Evolutionary conservation across 2,888 invertebrate species (phyloP), one percentile per base, ranked within the genome.

Genomic region (Malachius bipustulatus): DNA sequence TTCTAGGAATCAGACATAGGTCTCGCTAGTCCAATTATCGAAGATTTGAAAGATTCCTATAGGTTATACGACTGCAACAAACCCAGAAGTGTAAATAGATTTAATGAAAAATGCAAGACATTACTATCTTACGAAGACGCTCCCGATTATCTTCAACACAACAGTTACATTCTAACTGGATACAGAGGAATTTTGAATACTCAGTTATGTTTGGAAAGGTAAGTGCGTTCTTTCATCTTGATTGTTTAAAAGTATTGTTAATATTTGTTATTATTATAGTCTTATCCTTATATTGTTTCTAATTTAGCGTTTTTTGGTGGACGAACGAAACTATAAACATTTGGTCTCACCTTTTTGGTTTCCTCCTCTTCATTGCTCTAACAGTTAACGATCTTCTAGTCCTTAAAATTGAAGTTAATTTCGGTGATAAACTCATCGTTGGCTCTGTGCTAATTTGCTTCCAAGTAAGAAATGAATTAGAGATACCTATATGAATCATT

Each of bases 281-380:
- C 42, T 37, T 37, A 37, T 19, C 39, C 32, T 32, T 33, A 31
- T 31, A 11, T 6, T 9, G 14, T 32, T 45, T 35, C 33, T 39
- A 39, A 67, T 75, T 43, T 66, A 89, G 93, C 60, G 70, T 90
- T 56, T 90, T 94, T 65, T 84, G 89, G 80, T 89, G 91, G 89
- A 93, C 88, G 37, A 96, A 96, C 60, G 96, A 96, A 64, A 94
- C 93, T 1, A 75, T 96, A 57, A 96, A 96, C 57, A 93, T 96
- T 56, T 96, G 96, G 96, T 89, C 89, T 30, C 96, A 96, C 59
- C 69, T 96, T 53, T 82, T 84, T 51, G 87, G 87, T 6, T 82
- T 83, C 67, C 71, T 82, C 59, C 64, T 93, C 35, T 84, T 96
- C 54, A 66, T 87, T 40, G 78, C 79, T 32, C 66, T 93, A 46